Evolutionary conservation across 1,140 invertebrate genomes (phyloP).

Genomic region (Stratiolaelaps scimitus): DNA sequence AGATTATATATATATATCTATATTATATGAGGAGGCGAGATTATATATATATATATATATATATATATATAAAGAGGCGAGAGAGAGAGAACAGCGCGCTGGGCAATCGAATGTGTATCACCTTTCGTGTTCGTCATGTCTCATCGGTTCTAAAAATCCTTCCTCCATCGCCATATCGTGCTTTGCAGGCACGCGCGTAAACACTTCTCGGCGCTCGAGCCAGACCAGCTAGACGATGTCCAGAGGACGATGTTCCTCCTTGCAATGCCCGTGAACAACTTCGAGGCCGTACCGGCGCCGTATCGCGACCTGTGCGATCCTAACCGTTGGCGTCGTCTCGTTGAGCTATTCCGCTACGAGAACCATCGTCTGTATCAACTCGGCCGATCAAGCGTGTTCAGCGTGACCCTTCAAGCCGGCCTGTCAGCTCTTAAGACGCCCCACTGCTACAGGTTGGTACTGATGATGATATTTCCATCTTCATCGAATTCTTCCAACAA

Average conservation of each 20-base stretch:
- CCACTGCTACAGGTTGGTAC: conserved; percentile 43
- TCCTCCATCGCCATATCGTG: too few species aligned
- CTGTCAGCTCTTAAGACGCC: conserved; percentile 89
- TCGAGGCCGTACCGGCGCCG: conserved; percentile 43
- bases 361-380: conserved; percentile 88
- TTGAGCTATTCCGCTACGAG: conserved; percentile 79
- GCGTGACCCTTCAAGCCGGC: conserved; percentile 76
- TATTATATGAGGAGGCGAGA: too few species aligned
- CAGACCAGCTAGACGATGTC: conserved; percentile 71
- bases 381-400: conserved; percentile 75
- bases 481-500: too few species aligned
- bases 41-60: too few species aligned
- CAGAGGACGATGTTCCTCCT: conserved; percentile 88
- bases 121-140: too few species aligned
- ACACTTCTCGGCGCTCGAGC: conserved; percentile 71
- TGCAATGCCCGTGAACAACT: conserved; percentile 70
- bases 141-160: too few species aligned
- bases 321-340: conserved; percentile 63
- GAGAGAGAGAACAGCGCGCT: too few species aligned
- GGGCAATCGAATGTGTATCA: too few species aligned
- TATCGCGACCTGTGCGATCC: conserved; percentile 57
- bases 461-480: too few species aligned
- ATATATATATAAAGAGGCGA: too few species aligned
- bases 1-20: too few species aligned
- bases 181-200: conserved; percentile 69